Base-by-base conservation (phyloP, 2,888 invertebrate species). In the Drosophila ustulata region DNA sequence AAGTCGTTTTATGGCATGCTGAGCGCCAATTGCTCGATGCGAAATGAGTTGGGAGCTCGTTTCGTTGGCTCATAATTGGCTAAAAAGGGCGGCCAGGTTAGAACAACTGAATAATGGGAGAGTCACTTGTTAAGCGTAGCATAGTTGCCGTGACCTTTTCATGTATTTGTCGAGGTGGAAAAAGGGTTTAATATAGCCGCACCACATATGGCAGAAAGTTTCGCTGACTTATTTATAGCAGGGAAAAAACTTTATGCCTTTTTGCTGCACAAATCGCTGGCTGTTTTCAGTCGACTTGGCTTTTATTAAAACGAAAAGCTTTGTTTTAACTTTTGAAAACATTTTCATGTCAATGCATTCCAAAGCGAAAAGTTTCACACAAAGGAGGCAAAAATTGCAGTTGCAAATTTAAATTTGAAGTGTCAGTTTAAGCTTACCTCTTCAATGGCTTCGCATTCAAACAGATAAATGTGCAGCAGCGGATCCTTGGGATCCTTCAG, bases 381-480 rank as follows among this genome's bases (percentile, higher is more conserved):
- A 82, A 63, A 68, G 47, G 65, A 23, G 32, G 25, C n/a, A 32
- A 45, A 55, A 30, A 23, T 23, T 23, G 41, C 53, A 55, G 41
- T 30, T 55, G 32, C 59, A 18, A 63, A 62, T 34, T 18, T 39
- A 37, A 58, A 26, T 18, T 18, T 1, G 18, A 18, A 18, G 18
- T 4, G n/a, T 37, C 1, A 37, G 37, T 23, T n/a, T 18, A 8
- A 56, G 94, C 95, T 95, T 91, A 96, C 96, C 93, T 96, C 96
- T 57, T 93, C 92, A 0, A 93, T 93, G 41, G 95, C 94, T 68
- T 94, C 93, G 43, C 96, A 95, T 89, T 94, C 94, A 91, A 95
- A 96, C 61, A 96, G 93, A 91, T 95, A 95, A 91, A 96, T 96
- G 91, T 95, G 95, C 30, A 96, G 94, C 3, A 96, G 93, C n/a